Evolutionary conservation across 2,888 invertebrate genomes (phyloP).

Genomic region (Andrena haemorrhoa): DNA sequence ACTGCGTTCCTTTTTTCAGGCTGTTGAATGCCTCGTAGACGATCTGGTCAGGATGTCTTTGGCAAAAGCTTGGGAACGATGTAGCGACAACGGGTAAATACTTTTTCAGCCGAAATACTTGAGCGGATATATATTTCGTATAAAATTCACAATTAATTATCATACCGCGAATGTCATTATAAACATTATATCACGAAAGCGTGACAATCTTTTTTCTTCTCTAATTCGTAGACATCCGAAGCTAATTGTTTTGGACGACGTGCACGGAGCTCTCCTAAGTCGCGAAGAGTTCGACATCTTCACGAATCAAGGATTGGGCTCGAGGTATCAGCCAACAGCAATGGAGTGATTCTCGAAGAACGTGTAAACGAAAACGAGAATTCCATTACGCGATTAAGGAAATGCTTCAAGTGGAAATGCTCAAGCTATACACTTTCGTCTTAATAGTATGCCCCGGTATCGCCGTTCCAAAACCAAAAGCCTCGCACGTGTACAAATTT

Average conservation of each 20-base stretch:
- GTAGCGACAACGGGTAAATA: conserved; percentile 72
- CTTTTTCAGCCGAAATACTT: background rate
- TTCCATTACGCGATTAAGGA: background rate
- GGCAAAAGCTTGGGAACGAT: conserved; percentile 79
- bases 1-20: conserved; percentile 56
- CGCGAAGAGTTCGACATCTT: conserved; percentile 82
- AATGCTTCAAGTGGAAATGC: background rate
- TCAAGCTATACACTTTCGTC: conserved; percentile 9
- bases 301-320: conserved; percentile 80
- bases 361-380: background rate
- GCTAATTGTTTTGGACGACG: conserved; percentile 76
- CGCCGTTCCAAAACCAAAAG: conserved; percentile 20
- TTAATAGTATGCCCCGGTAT: conserved; percentile 28
- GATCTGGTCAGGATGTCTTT: conserved; percentile 79
- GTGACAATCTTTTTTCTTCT: conserved; percentile 36
- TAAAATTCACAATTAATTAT: conserved; percentile 25
- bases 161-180: conserved; percentile 14
- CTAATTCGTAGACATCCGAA: conserved; percentile 72
- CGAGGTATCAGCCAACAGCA: conserved; percentile 42
- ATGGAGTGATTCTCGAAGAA: conserved; percentile 20
- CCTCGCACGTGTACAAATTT: conserved; percentile 54
- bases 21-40: conserved; percentile 78
- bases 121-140: conserved; percentile 25
- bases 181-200: conserved; percentile 11
- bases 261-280: conserved; percentile 76